These are phyloP conservation scores for Percina caprodes DNA, from an alignment of 2,113 vertebrate genomes.

Conservation along the genomic window DNA sequence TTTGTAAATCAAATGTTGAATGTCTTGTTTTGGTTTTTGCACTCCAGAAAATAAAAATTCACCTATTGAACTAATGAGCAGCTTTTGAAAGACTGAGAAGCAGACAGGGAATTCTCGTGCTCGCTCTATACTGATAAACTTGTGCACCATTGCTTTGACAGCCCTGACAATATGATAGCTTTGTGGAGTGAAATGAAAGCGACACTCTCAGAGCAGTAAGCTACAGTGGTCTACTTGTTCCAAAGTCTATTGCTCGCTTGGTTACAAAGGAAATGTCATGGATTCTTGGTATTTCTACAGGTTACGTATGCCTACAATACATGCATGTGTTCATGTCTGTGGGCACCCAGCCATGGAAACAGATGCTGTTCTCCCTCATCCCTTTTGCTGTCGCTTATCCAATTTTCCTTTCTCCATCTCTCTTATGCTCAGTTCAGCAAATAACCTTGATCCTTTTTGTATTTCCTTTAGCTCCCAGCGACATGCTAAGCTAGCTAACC, in stretches of 20 bases:
- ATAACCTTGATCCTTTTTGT: not conserved
- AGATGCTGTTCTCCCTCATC: slow-evolving; percentile 17
- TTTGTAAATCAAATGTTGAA: not conserved
- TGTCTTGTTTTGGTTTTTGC: not conserved
- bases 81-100: not conserved
- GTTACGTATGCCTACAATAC: slow-evolving; percentile 11
- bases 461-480: not conserved
- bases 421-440: not conserved
- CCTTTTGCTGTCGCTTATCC: slow-evolving; percentile 19
- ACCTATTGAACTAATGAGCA: not conserved
- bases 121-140: not conserved
- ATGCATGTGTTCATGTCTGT: slow-evolving; percentile 7
- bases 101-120: not conserved
- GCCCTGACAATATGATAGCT: not conserved
- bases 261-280: slow-evolving; percentile 59
- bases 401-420: not conserved
- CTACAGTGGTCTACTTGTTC: slow-evolving; percentile 27
- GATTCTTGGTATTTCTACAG: slow-evolving; percentile 56
- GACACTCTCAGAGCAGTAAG: not conserved
- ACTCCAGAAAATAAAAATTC: not conserved
- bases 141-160: not conserved
- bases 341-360: slow-evolving; percentile 46
- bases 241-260: slow-evolving; percentile 39
- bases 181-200: slow-evolving; percentile 4
- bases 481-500: not conserved